Percentiles rank a stretch among this genome's conserved stretches.
These are phyloP conservation scores for Zoanthus gigantus DNA, from an alignment of 92 coral and sea anemone genomes.

Conservation along the genomic window DNA sequence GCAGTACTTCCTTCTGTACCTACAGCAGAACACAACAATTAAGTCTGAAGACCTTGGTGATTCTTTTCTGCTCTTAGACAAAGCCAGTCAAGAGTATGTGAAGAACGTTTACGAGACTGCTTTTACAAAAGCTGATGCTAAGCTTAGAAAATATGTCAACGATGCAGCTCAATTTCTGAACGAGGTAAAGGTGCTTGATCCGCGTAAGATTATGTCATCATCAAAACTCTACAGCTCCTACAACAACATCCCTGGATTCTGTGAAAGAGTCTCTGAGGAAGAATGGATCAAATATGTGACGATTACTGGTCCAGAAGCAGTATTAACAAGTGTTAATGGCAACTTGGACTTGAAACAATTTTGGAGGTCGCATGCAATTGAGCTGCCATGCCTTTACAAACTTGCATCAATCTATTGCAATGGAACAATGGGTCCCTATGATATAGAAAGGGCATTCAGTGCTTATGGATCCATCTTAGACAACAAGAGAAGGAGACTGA, in stretches of 20 bases:
- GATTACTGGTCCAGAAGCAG: conserved; percentile 53
- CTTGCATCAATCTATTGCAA: conserved; percentile 53
- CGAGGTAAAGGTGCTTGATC: conserved; percentile 46
- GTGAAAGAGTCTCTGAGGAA: conserved; percentile 31
- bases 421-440: conserved; percentile 53
- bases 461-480: conserved; percentile 20
- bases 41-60: conserved; percentile 32
- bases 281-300: conserved; percentile 50
- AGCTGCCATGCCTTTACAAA: conserved; percentile 15
- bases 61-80: not conserved
- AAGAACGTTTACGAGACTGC: conserved; percentile 28
- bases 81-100: conserved; percentile 17
- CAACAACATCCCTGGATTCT: conserved; percentile 51
- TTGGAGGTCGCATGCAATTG: conserved; percentile 14
- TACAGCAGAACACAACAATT: conserved; percentile 31
- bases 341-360: conserved; percentile 28
- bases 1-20: conserved; percentile 36
- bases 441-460: conserved; percentile 53
- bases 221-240: conserved; percentile 33
- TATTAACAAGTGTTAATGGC: conserved; percentile 29
- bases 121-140: conserved; percentile 46
- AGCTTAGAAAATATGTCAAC: conserved; percentile 41
- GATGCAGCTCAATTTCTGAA: conserved; percentile 53
- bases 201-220: conserved; percentile 28
- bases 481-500: conserved; percentile 27